phyloP scores from a whole-genome alignment of 92 coral and sea anemone species.

The Umimayanthus kanabou region DNA sequence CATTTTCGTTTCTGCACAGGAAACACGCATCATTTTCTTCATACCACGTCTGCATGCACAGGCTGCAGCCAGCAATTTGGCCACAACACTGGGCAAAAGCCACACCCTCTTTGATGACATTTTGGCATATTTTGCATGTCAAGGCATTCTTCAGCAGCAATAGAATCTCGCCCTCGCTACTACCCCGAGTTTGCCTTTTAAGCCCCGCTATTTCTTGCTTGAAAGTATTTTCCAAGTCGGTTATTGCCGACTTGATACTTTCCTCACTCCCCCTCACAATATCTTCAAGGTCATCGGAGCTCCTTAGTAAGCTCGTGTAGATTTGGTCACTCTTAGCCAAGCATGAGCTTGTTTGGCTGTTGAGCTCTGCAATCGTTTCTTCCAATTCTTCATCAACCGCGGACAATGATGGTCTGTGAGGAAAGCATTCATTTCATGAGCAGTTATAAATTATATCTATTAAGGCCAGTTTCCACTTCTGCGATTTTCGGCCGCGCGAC shows the following conservation, averaged over 20 bases:
- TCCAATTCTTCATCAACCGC: too few relatives aligned
- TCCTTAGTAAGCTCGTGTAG: background rate
- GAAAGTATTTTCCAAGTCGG: background rate
- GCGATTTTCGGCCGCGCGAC: too few relatives aligned
- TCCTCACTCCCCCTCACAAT: background rate
- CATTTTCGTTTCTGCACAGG: background rate
- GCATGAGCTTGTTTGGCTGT: background rate
- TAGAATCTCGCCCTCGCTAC: background rate
- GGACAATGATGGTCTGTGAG: too few relatives aligned
- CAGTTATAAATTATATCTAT: too few relatives aligned
- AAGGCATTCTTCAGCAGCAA: background rate
- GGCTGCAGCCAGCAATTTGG: conserved; percentile 10
- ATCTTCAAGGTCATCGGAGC: background rate
- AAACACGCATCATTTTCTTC: conserved; percentile 10
- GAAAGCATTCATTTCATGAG: too few relatives aligned
- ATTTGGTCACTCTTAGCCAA: background rate
- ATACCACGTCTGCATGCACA: background rate
- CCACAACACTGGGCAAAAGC: conserved; percentile 9
- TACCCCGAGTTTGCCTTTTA: background rate
- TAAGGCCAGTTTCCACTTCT: too few relatives aligned
- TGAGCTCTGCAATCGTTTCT: background rate
- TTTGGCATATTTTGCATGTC: background rate
- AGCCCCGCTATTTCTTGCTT: background rate
- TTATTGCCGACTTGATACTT: background rate
- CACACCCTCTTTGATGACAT: background rate